phyloP scores from a whole-genome alignment of 2,888 invertebrate genomes.

The Drosophila kuntzei region DNA sequence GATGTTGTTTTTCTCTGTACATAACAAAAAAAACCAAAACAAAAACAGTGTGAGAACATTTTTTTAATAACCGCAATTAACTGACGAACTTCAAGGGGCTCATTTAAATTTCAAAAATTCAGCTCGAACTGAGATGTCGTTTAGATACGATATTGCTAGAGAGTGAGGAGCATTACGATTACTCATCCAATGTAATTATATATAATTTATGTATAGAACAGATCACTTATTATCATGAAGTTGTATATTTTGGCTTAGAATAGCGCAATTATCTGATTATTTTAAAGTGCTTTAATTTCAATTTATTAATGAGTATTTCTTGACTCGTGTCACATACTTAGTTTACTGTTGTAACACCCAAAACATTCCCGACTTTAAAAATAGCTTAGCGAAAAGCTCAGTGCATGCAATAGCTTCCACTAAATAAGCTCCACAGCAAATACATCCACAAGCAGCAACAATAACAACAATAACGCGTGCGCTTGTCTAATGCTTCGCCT shows the following conservation, averaged over 20 bases:
- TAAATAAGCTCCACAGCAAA: constrained; percentile 42
- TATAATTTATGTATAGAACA: constrained; percentile 66
- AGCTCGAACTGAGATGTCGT: constrained; percentile 53
- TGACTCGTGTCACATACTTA: constrained; percentile 12
- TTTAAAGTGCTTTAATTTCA: constrained; percentile 12
- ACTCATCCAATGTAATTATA: constrained; percentile 59
- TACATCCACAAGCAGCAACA: constrained; percentile 24
- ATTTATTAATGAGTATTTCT: constrained; percentile 1
- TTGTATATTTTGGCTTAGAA: constrained; percentile 20
- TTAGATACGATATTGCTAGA: constrained; percentile 36
- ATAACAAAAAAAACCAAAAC: constrained; percentile 10
- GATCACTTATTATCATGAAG: constrained; percentile 44
- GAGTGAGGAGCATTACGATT: constrained; percentile 31
- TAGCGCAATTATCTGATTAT: constrained; percentile 26
- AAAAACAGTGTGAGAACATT: constrained; percentile 65
- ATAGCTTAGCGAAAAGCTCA: constrained; percentile 31
- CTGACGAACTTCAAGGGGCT: constrained; percentile 51
- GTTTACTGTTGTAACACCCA: constrained; percentile 9
- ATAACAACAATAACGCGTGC: constrained; percentile 36
- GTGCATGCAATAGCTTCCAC: constrained; percentile 27
- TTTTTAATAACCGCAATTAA: constrained; percentile 68
- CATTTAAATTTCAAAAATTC: constrained; percentile 44
- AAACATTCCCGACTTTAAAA: constrained; percentile 20
- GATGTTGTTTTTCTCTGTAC: constrained; percentile 31
- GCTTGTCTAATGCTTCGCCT: constrained; percentile 43